phyloP scores from a whole-genome alignment of 1,140 invertebrate genomes.

The Melipona quadrifasciata region DNA sequence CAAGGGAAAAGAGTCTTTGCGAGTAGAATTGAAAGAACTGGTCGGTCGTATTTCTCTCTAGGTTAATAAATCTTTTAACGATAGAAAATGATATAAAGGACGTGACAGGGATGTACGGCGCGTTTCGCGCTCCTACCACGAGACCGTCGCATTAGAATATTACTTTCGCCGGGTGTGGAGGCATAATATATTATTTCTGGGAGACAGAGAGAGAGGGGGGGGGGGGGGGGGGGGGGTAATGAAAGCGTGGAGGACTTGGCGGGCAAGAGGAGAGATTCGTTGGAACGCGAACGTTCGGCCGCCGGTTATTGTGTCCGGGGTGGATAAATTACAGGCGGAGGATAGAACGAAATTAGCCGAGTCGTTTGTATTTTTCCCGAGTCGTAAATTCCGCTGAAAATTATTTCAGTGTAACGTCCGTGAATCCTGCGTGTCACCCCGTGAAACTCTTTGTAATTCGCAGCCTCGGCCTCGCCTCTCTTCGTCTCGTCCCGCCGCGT shows the following conservation, averaged over 20 bases:
- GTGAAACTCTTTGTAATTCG: constrained; percentile 4
- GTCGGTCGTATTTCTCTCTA: not conserved
- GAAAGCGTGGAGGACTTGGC: too few relatives aligned
- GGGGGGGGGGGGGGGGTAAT: too few relatives aligned
- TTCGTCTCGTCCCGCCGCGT: not conserved
- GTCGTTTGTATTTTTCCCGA: constrained; percentile 53
- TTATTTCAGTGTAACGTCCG: not conserved
- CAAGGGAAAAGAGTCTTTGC: too few relatives aligned
- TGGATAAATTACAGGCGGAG: constrained; percentile 31
- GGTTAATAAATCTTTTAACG: not conserved
- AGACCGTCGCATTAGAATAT: constrained; percentile 60
- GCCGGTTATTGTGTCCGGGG: constrained; percentile 3
- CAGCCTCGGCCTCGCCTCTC: not conserved
- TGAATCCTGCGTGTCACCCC: constrained; percentile 7
- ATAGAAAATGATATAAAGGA: constrained; percentile 69
- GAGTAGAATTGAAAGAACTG: not conserved
- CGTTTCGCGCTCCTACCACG: constrained; percentile 45
- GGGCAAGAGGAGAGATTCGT: constrained; percentile 4
- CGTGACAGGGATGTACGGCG: constrained; percentile 40
- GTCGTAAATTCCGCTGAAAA: constrained; percentile 20
- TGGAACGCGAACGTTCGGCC: not conserved
- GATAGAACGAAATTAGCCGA: constrained; percentile 43
- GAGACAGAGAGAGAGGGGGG: not conserved
- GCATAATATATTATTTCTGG: constrained; percentile 39
- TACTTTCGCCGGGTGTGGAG: constrained; percentile 28